Evolutionary conservation across 2,888 invertebrate genomes (phyloP), one percentile per base, ranked within the genome.

Genomic region (Chrysotoxum bicinctum): DNA sequence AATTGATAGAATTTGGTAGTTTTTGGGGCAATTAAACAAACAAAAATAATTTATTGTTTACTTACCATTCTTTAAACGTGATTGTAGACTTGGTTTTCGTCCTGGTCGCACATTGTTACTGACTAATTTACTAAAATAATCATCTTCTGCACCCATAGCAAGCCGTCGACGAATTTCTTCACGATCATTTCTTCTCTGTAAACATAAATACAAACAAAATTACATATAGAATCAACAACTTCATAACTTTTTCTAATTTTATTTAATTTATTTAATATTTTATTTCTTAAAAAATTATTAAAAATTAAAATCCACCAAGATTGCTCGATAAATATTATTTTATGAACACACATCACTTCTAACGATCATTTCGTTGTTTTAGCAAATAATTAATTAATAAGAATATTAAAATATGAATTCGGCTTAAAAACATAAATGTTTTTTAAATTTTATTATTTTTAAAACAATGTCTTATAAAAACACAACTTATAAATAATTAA

Each of bases 111-210:
- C 95, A 58, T 91, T 91, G 87, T 93, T 92, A 45, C 78, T 93
- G 90, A 93, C 93, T 88, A 94, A 94, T 78, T 90, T 92, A 62
- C 90, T 90, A 88, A 94, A 93, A 89, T 95, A 95, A 88, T 96
- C 96, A 89, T 97, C 97, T 89, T 97, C 96, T 68, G 95, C 94
- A 16, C 96, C 97, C 96, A 96, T 96, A 0, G 98, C 98, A 90
- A 98, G 93, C 82, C 97, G 94, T 89, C 96, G 94, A 84, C 98
- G 94, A 88, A 98, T 98, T 92, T 98, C 98, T 92, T 98, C 98
- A 73, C 98, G 94, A 91, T 98, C 98, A 94, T 97, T 97, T 89
- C 96, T 95, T 92, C 97, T 95, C 96, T 97, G 93, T 78, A 94
- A 66, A 50, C 6, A 64, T 50, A 66, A 66, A 66, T 9, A 9